These are phyloP conservation scores for Sminthurides bifidus DNA, from an alignment of 1,140 invertebrate species.

Conservation along the genomic window DNA sequence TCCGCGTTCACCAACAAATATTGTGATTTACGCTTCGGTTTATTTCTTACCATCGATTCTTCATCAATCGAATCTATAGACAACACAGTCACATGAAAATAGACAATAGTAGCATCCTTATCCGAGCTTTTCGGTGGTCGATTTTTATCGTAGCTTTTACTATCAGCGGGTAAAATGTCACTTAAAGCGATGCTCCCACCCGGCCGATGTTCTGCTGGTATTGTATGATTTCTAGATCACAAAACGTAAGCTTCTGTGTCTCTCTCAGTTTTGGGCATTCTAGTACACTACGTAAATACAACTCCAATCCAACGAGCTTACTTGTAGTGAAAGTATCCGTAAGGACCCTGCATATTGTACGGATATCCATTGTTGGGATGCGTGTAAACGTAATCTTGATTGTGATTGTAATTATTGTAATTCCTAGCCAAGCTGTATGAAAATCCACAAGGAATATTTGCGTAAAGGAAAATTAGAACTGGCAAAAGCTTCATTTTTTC, in stretches of 20 bases:
- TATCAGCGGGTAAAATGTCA: slow-evolving; percentile 72
- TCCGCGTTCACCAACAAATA: too few relatives aligned
- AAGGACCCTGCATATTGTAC: not conserved
- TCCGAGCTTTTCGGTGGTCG: slow-evolving; percentile 68
- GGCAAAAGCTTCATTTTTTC: not conserved
- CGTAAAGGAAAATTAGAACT: too few relatives aligned
- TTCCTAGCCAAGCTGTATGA: too few relatives aligned
- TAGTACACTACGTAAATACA: too few relatives aligned
- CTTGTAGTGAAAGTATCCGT: not conserved
- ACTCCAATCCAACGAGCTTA: not conserved
- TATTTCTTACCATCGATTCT: slow-evolving; percentile 64
- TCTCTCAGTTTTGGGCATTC: too few relatives aligned
- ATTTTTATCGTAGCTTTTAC: slow-evolving; percentile 79
- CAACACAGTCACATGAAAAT: slow-evolving; percentile 86
- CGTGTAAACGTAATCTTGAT: too few relatives aligned
- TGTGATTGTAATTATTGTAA: too few relatives aligned
- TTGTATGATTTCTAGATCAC: not conserved
- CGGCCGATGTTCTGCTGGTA: slow-evolving; percentile 8
- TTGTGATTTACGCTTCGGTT: too few relatives aligned
- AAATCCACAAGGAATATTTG: too few relatives aligned
- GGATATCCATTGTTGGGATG: too few relatives aligned
- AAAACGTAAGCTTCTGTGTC: too few relatives aligned
- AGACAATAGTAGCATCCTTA: slow-evolving; percentile 69
- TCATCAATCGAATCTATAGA: slow-evolving; percentile 84
- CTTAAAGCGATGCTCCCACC: slow-evolving; percentile 50